A percentile compares a stretch with the other conserved stretches of the same genome.
Conservation (phyloP, 2,888 invertebrate genomes). For the Lithophane leautieri region DNA sequence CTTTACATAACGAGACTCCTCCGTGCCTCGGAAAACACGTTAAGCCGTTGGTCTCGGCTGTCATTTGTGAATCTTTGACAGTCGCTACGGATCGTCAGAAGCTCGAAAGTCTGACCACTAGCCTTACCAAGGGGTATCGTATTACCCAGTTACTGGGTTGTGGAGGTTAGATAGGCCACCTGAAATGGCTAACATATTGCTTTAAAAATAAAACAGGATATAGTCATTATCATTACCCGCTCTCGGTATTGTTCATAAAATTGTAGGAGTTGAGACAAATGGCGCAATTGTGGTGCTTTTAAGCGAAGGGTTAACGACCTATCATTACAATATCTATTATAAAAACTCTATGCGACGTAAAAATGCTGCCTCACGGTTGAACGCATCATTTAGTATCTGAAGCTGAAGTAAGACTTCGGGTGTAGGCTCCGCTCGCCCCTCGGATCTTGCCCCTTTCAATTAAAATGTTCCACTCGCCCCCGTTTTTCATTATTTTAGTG, state of each 20-base stretch:
- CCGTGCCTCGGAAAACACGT: too few species aligned
- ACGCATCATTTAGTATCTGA: neutral
- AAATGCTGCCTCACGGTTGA: neutral
- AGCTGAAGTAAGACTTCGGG: neutral
- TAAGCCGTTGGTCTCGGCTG: too few species aligned
- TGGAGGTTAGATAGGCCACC: constrained; percentile 2
- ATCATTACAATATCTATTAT: constrained; percentile 17
- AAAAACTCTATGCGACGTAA: neutral
- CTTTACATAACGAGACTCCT: too few species aligned
- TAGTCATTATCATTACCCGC: constrained; percentile 49
- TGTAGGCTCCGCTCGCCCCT: too few species aligned
- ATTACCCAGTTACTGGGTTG: too few species aligned
- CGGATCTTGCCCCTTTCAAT: too few species aligned
- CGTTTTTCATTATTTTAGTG: too few species aligned
- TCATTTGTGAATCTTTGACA: too few species aligned
- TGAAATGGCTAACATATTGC: constrained; percentile 29
- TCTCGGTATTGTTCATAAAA: constrained; percentile 40
- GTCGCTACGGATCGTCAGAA: too few species aligned
- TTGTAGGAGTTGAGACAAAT: constrained; percentile 45
- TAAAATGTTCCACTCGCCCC: too few species aligned
- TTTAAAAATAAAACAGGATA: constrained; percentile 43
- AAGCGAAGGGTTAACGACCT: constrained; percentile 35
- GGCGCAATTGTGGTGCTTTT: constrained; percentile 40
- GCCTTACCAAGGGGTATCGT: too few species aligned
- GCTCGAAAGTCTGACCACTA: too few species aligned